These are phyloP conservation scores for Chironomus striatipennis DNA, from an alignment of 1,140 invertebrate genomes.

Conservation along the genomic window DNA sequence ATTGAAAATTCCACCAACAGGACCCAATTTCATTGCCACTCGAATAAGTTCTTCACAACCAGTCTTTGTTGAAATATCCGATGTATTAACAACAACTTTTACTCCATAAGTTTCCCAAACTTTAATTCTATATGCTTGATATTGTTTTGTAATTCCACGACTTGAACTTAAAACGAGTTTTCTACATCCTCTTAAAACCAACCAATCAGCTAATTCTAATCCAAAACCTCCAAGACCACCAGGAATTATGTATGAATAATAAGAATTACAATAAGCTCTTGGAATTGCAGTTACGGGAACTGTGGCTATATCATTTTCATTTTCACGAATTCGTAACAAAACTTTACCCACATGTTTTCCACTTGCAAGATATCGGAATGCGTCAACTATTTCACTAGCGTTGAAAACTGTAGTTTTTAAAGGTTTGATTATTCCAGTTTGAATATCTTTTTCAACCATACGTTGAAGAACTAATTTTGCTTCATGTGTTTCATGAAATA, in stretches of 20 bases:
- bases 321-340: slow-evolving; percentile 33
- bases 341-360: slow-evolving; percentile 88
- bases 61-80: slow-evolving; percentile 51
- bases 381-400: slow-evolving; percentile 52
- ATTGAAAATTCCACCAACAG: slow-evolving; percentile 73
- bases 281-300: slow-evolving; percentile 33
- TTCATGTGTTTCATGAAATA: slow-evolving; percentile 47
- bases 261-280: slow-evolving; percentile 42
- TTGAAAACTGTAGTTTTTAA: slow-evolving; percentile 51
- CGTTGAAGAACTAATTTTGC: slow-evolving; percentile 43
- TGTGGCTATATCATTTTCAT: slow-evolving; percentile 27
- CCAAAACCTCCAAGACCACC: slow-evolving; percentile 87
- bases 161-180: slow-evolving; percentile 74
- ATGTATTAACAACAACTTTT: slow-evolving; percentile 51
- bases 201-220: slow-evolving; percentile 82
- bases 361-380: slow-evolving; percentile 67
- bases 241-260: slow-evolving; percentile 47
- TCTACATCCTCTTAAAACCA: slow-evolving; percentile 67
- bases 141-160: slow-evolving; percentile 66
- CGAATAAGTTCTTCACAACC: slow-evolving; percentile 55
- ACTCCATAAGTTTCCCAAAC: slow-evolving; percentile 56
- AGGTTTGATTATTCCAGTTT: slow-evolving; percentile 55
- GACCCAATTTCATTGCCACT: slow-evolving; percentile 50
- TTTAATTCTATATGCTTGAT: slow-evolving; percentile 57
- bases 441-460: slow-evolving; percentile 53